A percentile compares a stretch with the other conserved stretches of the same genome.
Evolutionary conservation across 92 coral and sea anemone genomes (phyloP).

Genomic region (Umimayanthus kanabou): DNA sequence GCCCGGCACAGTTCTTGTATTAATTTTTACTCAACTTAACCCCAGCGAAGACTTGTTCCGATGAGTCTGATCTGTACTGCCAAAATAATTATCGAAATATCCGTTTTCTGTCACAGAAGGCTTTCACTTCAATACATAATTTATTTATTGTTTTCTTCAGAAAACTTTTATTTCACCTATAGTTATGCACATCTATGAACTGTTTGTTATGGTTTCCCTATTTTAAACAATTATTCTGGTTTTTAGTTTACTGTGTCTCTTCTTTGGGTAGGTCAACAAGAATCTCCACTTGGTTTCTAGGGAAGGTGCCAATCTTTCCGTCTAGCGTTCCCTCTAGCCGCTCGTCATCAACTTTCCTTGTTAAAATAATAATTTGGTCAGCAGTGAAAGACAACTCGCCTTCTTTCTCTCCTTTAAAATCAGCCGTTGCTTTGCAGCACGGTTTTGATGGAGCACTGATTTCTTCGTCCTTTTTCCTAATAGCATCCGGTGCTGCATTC

Average conservation of each 20-base stretch:
- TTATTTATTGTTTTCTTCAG: not conserved
- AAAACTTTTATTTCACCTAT: not conserved
- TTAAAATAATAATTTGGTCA: conserved; percentile 70
- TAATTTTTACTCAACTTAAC: not conserved
- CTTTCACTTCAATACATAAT: not conserved
- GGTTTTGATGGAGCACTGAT: conserved; percentile 52
- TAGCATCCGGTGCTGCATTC: conserved; percentile 49
- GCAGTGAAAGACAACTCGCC: conserved; percentile 72
- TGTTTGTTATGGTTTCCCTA: not conserved
- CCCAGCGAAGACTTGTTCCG: not conserved
- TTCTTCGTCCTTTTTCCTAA: conserved; percentile 8
- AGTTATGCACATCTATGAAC: not conserved
- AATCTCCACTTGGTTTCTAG: conserved; percentile 63
- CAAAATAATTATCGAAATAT: not conserved
- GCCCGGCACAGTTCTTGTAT: not conserved
- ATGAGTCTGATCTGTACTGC: not conserved
- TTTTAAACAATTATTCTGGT: not conserved
- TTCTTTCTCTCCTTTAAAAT: conserved; percentile 71
- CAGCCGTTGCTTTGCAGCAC: conserved; percentile 73
- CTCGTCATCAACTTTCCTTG: conserved; percentile 56
- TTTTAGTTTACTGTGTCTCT: not conserved
- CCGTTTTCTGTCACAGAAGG: not conserved
- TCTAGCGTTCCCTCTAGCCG: conserved; percentile 81
- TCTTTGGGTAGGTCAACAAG: conserved; percentile 59
- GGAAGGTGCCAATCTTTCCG: conserved; percentile 75